Base-by-base conservation (phyloP, 64 coral and sea anemone species). In the Stichodactyla mertensii region DNA sequence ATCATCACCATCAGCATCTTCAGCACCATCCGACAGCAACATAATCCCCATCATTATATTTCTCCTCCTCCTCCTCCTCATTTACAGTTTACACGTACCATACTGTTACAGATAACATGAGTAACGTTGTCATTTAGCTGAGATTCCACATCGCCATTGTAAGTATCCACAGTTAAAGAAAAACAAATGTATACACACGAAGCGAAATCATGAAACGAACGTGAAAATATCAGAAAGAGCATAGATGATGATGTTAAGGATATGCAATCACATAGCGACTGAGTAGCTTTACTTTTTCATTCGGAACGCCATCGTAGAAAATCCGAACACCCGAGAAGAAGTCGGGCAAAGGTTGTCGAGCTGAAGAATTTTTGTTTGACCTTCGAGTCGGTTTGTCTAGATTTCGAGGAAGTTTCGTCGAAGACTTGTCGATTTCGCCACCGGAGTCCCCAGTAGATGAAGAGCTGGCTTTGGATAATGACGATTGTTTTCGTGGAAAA, bases 221-320 rank as follows among this genome's bases (percentile, higher is more conserved):
- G 36, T 45, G 12, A 81, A 55, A 81, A 28, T 52, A 55, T 16
- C 18, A 52, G 2, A 53, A 61, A 23, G 2, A 82, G 18, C 19
- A n/a, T 10, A 51, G 26, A 16, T 6, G 52, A 54, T 55, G 12
- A 26, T 13, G 16, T 16, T 85, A 90, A 97, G 94, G 94, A 97
- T 97, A 97, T 97, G 94, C 94, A 84, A 97, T 83, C 57, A 97
- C 52, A 57, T 93, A 93, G 53, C 94, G 82, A 2, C 57, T 88
- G 20, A 97, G 77, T 88, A 79, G 87, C 70, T 90, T 97, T 19
- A 82, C 58, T 19, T 87, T 15, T 22, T 87, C 79, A 23, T 97
- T 88, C 36, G 86, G 61, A 82, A 93, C 86, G 67, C 78, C 84
- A 54, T 52, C 36, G 55, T 90, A 97, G 57, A 89, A 93, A 52